These are phyloP conservation scores for Caenorhabditis remanei DNA, from an alignment of 1,140 invertebrate species.

Conservation along the genomic window DNA sequence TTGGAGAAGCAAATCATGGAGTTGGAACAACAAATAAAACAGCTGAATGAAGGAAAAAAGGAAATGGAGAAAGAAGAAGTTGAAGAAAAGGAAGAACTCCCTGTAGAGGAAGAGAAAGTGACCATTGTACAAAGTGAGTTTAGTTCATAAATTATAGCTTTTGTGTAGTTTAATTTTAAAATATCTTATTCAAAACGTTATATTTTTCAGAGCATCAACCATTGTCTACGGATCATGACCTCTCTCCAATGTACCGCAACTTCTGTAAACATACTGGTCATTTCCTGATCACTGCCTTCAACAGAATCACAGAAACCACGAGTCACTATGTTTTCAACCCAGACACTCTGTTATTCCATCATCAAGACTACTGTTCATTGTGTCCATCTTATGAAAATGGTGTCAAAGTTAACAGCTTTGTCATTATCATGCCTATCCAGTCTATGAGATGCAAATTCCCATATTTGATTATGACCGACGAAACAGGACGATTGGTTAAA, in stretches of 20 bases:
- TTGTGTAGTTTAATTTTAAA: neutral
- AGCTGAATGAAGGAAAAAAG: too few relatives aligned
- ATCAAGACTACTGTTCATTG: neutral
- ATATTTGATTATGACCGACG: neutral
- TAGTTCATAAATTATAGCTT: neutral
- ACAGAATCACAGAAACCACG: neutral
- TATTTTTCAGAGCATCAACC: neutral
- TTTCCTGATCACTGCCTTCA: neutral
- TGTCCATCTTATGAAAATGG: neutral
- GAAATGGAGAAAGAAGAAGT: too few relatives aligned
- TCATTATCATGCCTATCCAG: neutral
- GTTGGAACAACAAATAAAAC: too few relatives aligned
- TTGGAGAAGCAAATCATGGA: too few relatives aligned
- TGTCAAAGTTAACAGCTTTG: neutral
- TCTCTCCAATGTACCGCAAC: neutral
- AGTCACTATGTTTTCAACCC: conserved; percentile 3
- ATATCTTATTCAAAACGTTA: neutral
- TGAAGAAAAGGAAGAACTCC: too few relatives aligned
- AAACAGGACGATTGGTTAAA: neutral
- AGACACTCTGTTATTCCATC: neutral
- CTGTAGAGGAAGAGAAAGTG: too few relatives aligned
- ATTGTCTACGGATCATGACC: neutral
- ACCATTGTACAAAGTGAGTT: too few relatives aligned
- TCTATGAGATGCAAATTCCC: neutral
- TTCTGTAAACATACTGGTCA: neutral